These are phyloP conservation scores for Syrista parreyssii DNA, from an alignment of 2,888 invertebrate genomes.

Conservation along the genomic window DNA sequence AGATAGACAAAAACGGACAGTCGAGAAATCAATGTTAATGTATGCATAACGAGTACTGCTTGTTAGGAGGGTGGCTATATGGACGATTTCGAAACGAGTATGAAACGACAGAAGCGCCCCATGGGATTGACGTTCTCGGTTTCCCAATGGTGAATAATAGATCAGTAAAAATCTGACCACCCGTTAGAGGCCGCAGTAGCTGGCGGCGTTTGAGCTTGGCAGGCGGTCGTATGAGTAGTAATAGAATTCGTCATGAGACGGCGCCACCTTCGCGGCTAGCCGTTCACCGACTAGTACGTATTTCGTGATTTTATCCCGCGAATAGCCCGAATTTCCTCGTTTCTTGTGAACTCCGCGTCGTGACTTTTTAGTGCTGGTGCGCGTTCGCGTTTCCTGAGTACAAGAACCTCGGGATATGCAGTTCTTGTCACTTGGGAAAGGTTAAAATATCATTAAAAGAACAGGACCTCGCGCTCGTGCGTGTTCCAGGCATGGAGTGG, in stretches of 20 bases:
- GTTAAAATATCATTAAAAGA: neutral
- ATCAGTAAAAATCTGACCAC: constrained; percentile 3
- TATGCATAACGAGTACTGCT: neutral
- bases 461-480: constrained; percentile 33
- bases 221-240: neutral
- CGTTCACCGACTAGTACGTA: constrained; percentile 40
- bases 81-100: neutral
- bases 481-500: constrained; percentile 51
- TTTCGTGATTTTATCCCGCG: constrained; percentile 33
- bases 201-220: neutral
- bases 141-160: neutral
- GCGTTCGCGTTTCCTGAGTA: constrained; percentile 24
- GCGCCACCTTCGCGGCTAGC: constrained; percentile 44
- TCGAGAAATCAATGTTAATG: neutral
- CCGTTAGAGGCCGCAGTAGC: neutral
- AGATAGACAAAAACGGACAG: neutral
- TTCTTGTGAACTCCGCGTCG: constrained; percentile 33
- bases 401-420: neutral
- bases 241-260: constrained; percentile 30
- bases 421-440: neutral
- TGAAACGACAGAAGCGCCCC: neutral
- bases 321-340: constrained; percentile 35
- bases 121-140: neutral
- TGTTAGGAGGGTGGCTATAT: neutral
- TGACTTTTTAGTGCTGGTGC: constrained; percentile 25